Base-by-base conservation (phyloP, 2,797 vertebrate species). In the Etheostoma perlongum region DNA sequence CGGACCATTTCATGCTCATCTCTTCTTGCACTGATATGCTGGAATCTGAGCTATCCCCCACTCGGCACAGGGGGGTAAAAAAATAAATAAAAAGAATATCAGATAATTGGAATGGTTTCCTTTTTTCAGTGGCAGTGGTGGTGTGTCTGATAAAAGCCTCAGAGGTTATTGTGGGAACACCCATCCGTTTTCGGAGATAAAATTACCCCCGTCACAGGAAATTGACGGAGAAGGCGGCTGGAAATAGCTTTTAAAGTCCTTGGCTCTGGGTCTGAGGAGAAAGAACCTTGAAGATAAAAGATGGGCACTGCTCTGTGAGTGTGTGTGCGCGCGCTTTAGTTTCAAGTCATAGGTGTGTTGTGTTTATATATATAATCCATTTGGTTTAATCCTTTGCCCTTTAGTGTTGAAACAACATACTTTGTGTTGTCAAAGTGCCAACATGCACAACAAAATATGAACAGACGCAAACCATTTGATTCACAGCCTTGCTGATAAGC, bases 111-210 rank as follows among this genome's bases (percentile, higher is more conserved):
- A 89, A 83, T 85, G 21, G 59, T 74, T 87, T 81, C 63, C 5
- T 74, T 76, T 83, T 86, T 82, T 58, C 70, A 63, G 83, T 51
- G 58, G 65, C 71, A 36, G 79, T 33, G 65, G 75, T 70, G 64
- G 40, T 63, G 80, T 44, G 82, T 85, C 75, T 86, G 91, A 92
- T 91, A 91, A 90, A 82, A 86, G 76, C 74, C 36, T 36, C 47
- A 57, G 88, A 85, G 83, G 89, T 88, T 90, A 90, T 86, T 91
- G 88, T 92, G 88, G 86, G 71, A 90, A 92, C 86, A 85, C 85
- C 87, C 90, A 84, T 91, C 89, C 87, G 81, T 91, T 92, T 79
- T 72, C 51, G 25, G 73, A 86, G 88, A 92, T 92, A 91, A 89
- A 91, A 92, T 90, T 82, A 88, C 81, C 71, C 75, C 80, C 8